Base-by-base conservation (phyloP, 2,888 invertebrate species). In the Hypsopygia costalis region DNA sequence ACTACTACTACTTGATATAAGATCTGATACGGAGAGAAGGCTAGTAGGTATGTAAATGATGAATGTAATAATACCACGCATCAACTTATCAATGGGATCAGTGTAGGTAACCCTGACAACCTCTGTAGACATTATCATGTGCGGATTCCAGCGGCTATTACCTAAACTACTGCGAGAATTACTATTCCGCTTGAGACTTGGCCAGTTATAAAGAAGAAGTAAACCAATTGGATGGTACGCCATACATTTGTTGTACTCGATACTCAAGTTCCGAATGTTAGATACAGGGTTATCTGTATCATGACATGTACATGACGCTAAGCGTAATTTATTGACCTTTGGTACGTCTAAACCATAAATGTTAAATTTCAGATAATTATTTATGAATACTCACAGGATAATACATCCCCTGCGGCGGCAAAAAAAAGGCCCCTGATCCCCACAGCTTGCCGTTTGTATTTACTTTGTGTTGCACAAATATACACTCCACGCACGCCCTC, bases 361-460 rank as follows among this genome's bases (percentile, higher is more conserved):
- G 29, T 36, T 29, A 35, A 11, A 11, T 27, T 11, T 16, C 41
- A 33, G 47, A 36, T 48, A 50, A 56, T 48, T 48, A 33, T 43
- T 46, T 49, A 49, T 43, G 50, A 52, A 76, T 86, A 94, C 95
- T 95, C 92, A 96, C 96, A 94, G 96, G 96, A 93, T 96, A 97
- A 91, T 96, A 96, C 94, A 96, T 95, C 93, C 96, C 96, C 94
- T 96, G 96, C 91, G 95, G 95, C 93, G 96, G 95, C 93, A 96
- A 94, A 91, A 96, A 96, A 92, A 95, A 96, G 90, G 96, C 95
- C 92, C 96, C 96, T 91, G 96, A 94, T 91, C 96, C 96, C 96
- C 96, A 97, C 96, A 97, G 96, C 93, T 96, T 96, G 96, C 93
- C 93, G 93, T 95, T 93, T 93, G 90, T 91, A 90, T 90, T 82